Evolutionary conservation across 2,797 vertebrate genomes (phyloP), one percentile per base, ranked within the genome.

Genomic region (Propithecus deckenii): DNA sequence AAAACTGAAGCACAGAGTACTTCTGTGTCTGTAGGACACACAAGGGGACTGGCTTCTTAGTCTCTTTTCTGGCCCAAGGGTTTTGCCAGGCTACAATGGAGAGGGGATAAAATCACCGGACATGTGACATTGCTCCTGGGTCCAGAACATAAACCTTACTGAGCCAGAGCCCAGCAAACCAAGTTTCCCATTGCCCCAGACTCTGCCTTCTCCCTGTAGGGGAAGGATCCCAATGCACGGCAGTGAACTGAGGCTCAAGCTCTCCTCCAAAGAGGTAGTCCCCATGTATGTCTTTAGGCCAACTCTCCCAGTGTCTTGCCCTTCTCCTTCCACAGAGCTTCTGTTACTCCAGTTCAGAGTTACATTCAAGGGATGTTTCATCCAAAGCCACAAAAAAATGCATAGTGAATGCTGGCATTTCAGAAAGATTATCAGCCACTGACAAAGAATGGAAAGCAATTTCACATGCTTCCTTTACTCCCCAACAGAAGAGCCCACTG

Each of bases 291-390:
- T 57, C 52, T 28, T 59, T 2, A 43, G 57, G 74, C 41, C 46
- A 38, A 1, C 20, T 4, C 4, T 5, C 15, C 43, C 3, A 2
- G 3, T 3, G 14, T 18, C 43, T 5, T 50, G 43, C 23, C 55
- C 43, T 63, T 69, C 35, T 76, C 5, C 30, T 89, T 1, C 55
- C 18, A 69, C 2, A 4, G 48, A 30, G 7, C 43, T 28, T 76
- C 57, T 71, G n/a, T 38, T n/a, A 63, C 88, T 72, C n/a, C 12
- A 15, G 4, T 74, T 89, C 79, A 50, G 83, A 22, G 38, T 48
- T 78, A 50, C 25, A 14, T 50, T 78, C 63, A 75, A 50, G 63
- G 71, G n/a, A 30, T 14, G 11, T 75, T 46, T 30, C 35, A 22
- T 17, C 61, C 78, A 76, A 35, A 91, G 83, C 7, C 38, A 41